Percentiles rank a stretch among this genome's conserved stretches.
These are phyloP conservation scores for Eurystomus glaucurus DNA, from an alignment of 2,797 vertebrate genomes.

Conservation along the genomic window DNA sequence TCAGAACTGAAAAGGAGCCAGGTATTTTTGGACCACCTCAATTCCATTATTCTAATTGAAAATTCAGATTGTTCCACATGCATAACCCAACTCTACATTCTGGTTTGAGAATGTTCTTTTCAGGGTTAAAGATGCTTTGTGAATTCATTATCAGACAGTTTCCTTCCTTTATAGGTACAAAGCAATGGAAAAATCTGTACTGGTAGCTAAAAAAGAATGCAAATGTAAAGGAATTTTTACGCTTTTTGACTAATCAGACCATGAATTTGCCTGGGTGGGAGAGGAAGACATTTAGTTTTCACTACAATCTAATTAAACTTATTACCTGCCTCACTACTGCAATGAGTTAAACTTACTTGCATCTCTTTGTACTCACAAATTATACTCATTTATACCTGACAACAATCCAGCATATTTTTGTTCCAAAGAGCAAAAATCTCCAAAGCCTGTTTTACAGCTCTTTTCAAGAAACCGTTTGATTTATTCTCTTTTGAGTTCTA, in stretches of 20 bases:
- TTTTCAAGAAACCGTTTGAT: neutral
- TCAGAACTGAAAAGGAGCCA: neutral
- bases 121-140: neutral
- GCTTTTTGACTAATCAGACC: neutral
- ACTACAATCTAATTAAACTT: neutral
- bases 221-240: neutral
- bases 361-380: neutral
- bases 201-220: neutral
- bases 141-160: neutral
- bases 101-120: neutral
- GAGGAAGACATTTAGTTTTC: neutral
- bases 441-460: neutral
- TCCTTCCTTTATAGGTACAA: neutral
- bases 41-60: neutral
- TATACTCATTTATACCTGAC: neutral
- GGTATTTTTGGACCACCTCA: neutral
- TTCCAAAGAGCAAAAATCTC: neutral
- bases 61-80: neutral
- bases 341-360: neutral
- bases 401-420: neutral
- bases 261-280: fast-evolving
- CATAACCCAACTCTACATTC: neutral
- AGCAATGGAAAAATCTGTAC: neutral
- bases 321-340: neutral
- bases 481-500: neutral